These are phyloP conservation scores for Anolis carolinensis DNA, from an alignment of 2,113 vertebrate species.

Conservation along the genomic window DNA sequence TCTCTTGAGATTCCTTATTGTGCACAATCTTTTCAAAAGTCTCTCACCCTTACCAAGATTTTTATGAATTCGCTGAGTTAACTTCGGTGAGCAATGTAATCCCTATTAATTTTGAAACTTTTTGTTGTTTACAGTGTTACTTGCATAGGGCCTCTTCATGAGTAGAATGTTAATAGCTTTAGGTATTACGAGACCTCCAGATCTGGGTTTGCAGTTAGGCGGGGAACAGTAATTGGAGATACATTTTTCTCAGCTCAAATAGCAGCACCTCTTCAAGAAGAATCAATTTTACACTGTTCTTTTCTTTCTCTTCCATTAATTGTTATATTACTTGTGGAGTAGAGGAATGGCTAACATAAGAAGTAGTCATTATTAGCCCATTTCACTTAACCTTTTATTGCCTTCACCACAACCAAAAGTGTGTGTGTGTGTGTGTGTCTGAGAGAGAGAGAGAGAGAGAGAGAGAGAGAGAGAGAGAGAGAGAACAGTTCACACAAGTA, in stretches of 20 bases:
- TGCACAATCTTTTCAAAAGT: slow-evolving; percentile 5
- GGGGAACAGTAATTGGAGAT: slow-evolving; percentile 48
- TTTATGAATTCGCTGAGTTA: slow-evolving; percentile 67
- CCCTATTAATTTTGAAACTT: slow-evolving; percentile 54
- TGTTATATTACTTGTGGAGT: fast-evolving
- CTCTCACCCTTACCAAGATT: slow-evolving; percentile 49
- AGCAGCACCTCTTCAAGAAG: not conserved
- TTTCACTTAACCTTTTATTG: no score
- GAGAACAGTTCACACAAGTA: no score
- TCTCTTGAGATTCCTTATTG: slow-evolving; percentile 29
- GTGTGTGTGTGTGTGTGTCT: no score
- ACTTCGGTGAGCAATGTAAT: slow-evolving; percentile 44
- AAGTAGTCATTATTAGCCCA: no score
- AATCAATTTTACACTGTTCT: not conserved
- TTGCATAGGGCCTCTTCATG: slow-evolving; percentile 52
- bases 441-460: no score
- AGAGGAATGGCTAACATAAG: not conserved
- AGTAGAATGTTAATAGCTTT: slow-evolving; percentile 55
- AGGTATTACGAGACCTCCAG: slow-evolving; percentile 67
- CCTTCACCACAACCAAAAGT: no score
- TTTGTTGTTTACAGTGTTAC: slow-evolving; percentile 70
- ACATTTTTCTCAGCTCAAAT: not conserved
- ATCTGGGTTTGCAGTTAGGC: slow-evolving; percentile 55
- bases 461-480: no score
- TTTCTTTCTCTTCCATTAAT: not conserved